Percentiles rank a stretch among this genome's conserved stretches.
These are phyloP conservation scores for Pantherophis alleghaniensis DNA, from an alignment of 2,797 vertebrate species.

Conservation along the genomic window DNA sequence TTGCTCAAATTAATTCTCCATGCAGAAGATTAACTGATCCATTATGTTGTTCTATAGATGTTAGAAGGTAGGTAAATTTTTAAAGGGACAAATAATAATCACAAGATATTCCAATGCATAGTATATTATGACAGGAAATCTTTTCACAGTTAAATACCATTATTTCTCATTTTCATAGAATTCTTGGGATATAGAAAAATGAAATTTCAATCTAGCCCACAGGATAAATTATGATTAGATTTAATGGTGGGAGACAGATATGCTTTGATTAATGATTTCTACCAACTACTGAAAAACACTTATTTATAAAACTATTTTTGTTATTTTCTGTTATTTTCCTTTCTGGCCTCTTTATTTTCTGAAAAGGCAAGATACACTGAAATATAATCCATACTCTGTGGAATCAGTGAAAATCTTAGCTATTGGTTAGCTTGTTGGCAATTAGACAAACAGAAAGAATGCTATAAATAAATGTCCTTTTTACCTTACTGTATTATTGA, in stretches of 20 bases:
- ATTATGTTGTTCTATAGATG: background rate
- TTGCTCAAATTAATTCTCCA: background rate
- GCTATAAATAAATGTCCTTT: conserved; percentile 59
- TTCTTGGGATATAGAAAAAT: background rate
- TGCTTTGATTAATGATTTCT: background rate
- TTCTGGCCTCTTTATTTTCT: conserved; percentile 23
- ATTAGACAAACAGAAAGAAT: conserved; percentile 40
- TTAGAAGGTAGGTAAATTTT: background rate
- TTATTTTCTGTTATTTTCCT: conserved; percentile 23
- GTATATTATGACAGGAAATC: background rate
- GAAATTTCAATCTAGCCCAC: background rate
- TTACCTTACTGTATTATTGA: background rate
- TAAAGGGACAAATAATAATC: background rate
- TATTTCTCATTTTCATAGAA: background rate
- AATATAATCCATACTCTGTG: conserved; percentile 19
- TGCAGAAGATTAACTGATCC: background rate
- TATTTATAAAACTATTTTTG: background rate
- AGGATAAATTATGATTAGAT: background rate
- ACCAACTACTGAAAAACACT: background rate
- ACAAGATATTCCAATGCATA: background rate
- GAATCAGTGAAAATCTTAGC: conserved; percentile 54
- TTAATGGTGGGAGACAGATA: background rate
- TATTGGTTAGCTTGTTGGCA: conserved; percentile 53
- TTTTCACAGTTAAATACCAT: background rate
- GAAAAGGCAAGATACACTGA: conserved; percentile 14